These are phyloP conservation scores for Dynastes grantii DNA, from an alignment of 2,888 invertebrate species.

Conservation along the genomic window DNA sequence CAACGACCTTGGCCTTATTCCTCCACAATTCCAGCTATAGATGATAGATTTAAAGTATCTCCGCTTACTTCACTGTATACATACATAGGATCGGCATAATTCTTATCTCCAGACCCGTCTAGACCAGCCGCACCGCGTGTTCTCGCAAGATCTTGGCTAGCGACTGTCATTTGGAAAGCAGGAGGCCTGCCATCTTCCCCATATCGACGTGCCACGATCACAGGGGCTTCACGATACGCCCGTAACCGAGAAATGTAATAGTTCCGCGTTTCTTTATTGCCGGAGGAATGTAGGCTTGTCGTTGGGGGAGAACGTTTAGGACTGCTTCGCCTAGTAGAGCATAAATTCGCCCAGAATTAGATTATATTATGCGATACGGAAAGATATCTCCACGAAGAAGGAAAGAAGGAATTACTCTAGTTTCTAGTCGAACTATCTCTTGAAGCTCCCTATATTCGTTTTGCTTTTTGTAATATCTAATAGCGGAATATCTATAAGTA, in stretches of 20 bases:
- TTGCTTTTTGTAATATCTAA: conserved; percentile 6
- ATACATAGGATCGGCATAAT: background rate
- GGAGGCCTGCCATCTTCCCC: no score
- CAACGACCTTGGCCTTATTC: background rate
- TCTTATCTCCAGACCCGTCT: background rate
- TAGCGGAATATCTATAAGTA: background rate
- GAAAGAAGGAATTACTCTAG: no score
- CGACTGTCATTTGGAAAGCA: no score
- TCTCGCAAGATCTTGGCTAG: background rate
- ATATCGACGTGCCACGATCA: no score
- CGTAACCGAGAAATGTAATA: background rate
- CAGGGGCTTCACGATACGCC: background rate
- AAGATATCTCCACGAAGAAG: conserved; percentile 9
- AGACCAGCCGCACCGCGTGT: background rate
- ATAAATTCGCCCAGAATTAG: conserved; percentile 29
- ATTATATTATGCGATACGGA: conserved; percentile 28
- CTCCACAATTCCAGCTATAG: no score
- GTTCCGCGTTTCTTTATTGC: background rate
- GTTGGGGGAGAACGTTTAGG: background rate
- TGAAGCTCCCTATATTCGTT: background rate
- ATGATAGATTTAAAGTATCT: no score
- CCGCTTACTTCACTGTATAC: no score
- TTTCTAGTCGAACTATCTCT: conserved; percentile 8
- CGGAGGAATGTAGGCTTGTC: background rate
- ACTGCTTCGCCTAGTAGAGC: conserved; percentile 6